phyloP scores from a whole-genome alignment of 2,797 vertebrate genomes.

The Rallus crepitans region DNA sequence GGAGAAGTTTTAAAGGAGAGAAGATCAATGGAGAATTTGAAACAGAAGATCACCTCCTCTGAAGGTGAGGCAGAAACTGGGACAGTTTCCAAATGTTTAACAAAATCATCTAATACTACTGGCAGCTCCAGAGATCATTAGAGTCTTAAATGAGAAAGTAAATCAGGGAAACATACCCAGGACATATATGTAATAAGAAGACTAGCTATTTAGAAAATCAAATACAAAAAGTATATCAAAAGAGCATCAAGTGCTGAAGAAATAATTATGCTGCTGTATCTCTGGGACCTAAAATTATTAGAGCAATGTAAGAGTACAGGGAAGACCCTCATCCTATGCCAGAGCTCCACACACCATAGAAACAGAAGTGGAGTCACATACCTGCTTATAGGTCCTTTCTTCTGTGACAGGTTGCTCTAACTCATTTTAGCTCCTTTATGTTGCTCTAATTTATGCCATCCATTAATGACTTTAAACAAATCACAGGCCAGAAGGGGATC shows the following conservation, averaged over 20 bases:
- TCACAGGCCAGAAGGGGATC: not conserved
- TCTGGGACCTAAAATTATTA: not conserved
- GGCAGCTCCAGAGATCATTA: slow-evolving; percentile 73
- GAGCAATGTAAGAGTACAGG: not conserved
- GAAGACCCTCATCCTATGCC: not conserved
- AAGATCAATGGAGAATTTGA: slow-evolving; percentile 71
- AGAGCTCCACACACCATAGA: not conserved
- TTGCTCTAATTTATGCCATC: not conserved
- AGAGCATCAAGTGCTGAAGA: not conserved
- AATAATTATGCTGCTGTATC: not conserved
- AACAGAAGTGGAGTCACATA: not conserved
- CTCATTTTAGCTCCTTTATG: not conserved
- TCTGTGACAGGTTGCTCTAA: not conserved
- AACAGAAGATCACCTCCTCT: slow-evolving; percentile 69
- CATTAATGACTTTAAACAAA: not conserved
- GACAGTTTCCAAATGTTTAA: slow-evolving; percentile 75
- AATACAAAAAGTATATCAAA: not conserved
- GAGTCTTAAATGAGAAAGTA: slow-evolving; percentile 46
- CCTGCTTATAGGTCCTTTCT: not conserved
- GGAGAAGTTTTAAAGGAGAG: slow-evolving; percentile 62
- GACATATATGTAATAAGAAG: not conserved
- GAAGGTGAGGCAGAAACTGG: slow-evolving; percentile 79
- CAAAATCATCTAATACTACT: slow-evolving; percentile 70
- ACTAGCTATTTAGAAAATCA: slow-evolving; percentile 16
- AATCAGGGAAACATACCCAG: slow-evolving; percentile 47